Percentiles rank a stretch among this genome's conserved stretches.
These are phyloP conservation scores for Volucella bombylans DNA, from an alignment of 2,888 invertebrate genomes.

Conservation along the genomic window DNA sequence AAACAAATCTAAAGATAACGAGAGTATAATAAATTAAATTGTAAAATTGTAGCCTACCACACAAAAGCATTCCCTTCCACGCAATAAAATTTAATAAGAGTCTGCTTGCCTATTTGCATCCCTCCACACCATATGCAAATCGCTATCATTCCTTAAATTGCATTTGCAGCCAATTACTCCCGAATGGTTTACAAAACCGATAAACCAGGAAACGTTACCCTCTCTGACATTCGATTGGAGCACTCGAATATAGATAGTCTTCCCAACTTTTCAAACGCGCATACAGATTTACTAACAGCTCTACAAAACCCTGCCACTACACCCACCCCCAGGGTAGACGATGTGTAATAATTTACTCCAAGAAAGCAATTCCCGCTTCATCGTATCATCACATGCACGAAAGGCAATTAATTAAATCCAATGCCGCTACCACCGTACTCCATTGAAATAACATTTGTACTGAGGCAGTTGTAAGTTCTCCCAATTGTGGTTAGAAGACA, in stretches of 20 bases:
- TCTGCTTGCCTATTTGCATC: constrained; percentile 20
- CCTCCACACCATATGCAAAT: constrained; percentile 48
- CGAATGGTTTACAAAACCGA: constrained; percentile 44
- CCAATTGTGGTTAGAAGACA: constrained; percentile 52
- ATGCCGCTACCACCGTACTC: constrained; percentile 32
- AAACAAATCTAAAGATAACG: constrained; percentile 49
- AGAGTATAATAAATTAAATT: constrained; percentile 59
- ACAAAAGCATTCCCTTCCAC: constrained; percentile 34
- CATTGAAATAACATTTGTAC: constrained; percentile 69
- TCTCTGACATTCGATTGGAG: constrained; percentile 19
- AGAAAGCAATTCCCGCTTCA: constrained; percentile 61
- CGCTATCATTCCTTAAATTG: constrained; percentile 50
- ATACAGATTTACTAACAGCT: neutral
- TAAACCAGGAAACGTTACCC: constrained; percentile 17
- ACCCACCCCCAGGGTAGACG: neutral
- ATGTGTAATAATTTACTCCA: constrained; percentile 55
- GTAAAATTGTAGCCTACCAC: constrained; percentile 43
- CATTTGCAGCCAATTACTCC: constrained; percentile 68
- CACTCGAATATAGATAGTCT: neutral
- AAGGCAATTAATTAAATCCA: constrained; percentile 66
- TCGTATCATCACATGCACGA: constrained; percentile 71
- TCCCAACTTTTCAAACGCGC: neutral
- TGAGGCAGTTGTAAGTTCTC: constrained; percentile 6
- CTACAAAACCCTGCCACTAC: neutral
- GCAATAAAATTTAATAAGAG: constrained; percentile 59